Evolutionary conservation across 1,140 invertebrate genomes (phyloP).

Genomic region (Schlechtendalia chinensis): DNA sequence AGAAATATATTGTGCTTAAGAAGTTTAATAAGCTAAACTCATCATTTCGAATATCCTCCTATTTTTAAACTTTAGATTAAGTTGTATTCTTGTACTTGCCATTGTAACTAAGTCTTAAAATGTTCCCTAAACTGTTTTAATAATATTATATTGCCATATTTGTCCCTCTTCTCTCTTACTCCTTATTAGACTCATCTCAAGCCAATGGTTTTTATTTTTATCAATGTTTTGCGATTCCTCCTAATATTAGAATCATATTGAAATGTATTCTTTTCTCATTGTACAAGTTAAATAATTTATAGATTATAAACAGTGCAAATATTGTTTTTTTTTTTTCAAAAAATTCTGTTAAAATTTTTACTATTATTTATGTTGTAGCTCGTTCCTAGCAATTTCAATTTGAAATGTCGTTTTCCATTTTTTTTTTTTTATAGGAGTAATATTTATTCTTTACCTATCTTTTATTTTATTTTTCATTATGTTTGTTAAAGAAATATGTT

Average conservation of each 20-base stretch:
- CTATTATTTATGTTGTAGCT: slow-evolving; percentile 14
- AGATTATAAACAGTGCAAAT: background rate
- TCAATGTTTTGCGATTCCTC: background rate
- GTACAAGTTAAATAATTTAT: background rate
- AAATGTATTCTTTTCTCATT: background rate
- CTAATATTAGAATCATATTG: background rate
- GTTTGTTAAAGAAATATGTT: background rate
- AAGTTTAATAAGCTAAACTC: background rate
- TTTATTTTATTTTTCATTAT: slow-evolving; percentile 23
- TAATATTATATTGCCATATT: background rate
- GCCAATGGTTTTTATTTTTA: slow-evolving; percentile 14
- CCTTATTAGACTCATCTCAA: background rate
- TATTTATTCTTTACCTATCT: slow-evolving; percentile 2
- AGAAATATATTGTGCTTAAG: background rate
- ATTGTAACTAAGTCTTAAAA: background rate
- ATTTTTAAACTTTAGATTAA: background rate
- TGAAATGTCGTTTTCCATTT: slow-evolving; percentile 7
- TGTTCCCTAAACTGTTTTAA: background rate
- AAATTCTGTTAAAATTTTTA: background rate
- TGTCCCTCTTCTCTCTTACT: background rate
- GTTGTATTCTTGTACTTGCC: background rate
- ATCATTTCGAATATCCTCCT: background rate
- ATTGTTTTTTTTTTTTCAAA: slow-evolving; percentile 7
- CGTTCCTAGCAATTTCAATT: slow-evolving; percentile 28
- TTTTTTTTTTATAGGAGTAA: background rate